These are phyloP conservation scores for Phoxinus phoxinus DNA, from an alignment of 2,113 vertebrate species.

Conservation along the genomic window DNA sequence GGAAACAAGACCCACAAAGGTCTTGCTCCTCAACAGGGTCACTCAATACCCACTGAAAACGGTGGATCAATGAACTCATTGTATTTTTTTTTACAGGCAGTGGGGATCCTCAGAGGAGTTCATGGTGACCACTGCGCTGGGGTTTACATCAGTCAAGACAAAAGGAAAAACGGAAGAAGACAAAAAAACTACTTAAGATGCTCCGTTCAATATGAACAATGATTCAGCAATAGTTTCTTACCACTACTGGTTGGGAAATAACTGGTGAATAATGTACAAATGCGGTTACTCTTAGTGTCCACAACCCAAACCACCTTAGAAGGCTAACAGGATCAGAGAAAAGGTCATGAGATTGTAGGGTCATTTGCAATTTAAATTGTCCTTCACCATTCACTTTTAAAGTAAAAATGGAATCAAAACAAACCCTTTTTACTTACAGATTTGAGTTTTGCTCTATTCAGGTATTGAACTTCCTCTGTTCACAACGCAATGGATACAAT, in stretches of 20 bases:
- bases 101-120: conserved; percentile 39
- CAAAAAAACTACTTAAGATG: neutral
- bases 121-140: conserved; percentile 35
- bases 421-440: neutral
- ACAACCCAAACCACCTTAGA: conserved; percentile 12
- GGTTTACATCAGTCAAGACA: neutral
- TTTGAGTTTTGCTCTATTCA: neutral
- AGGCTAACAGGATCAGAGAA: neutral
- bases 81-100: conserved; percentile 50
- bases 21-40: conserved; percentile 31
- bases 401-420: neutral
- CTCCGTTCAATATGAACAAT: conserved; percentile 7
- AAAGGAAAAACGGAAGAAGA: neutral
- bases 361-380: neutral
- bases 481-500: neutral
- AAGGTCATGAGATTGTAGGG: neutral
- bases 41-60: conserved; percentile 37
- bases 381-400: neutral
- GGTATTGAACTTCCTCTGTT: neutral
- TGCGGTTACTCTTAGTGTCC: neutral
- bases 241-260: conserved; percentile 15
- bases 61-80: conserved; percentile 58
- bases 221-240: neutral
- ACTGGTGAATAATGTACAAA: conserved; percentile 4
- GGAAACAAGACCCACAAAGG: conserved; percentile 49